A percentile compares a stretch with the other conserved stretches of the same genome.
Conservation (phyloP, 2,797 vertebrate species). For the Esox masquinongy region DNA sequence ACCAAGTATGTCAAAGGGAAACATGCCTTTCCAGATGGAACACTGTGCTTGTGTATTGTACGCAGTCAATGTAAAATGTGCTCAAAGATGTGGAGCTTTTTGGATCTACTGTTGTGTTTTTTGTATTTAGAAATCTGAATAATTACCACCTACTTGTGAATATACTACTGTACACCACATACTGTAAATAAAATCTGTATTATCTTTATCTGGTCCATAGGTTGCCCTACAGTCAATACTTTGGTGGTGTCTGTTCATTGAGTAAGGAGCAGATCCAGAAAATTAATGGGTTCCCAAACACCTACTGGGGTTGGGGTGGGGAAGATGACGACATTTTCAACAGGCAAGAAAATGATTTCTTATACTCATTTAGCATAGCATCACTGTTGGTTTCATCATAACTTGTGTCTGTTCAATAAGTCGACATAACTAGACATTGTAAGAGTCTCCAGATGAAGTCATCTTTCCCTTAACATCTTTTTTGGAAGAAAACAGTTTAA, state of each 20-base stretch:
- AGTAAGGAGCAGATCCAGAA: conserved; percentile 12
- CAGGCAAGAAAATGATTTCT: not conserved
- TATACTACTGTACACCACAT: too few species aligned
- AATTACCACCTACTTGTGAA: too few species aligned
- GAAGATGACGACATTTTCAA: conserved; percentile 24
- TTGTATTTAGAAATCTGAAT: too few species aligned
- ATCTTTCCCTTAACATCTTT: not conserved
- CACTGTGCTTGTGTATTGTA: too few species aligned
- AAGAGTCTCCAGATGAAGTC: not conserved
- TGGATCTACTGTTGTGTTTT: too few species aligned
- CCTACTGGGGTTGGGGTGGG: conserved; percentile 32
- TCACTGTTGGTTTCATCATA: not conserved
- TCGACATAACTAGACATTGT: not conserved
- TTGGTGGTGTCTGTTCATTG: conserved; percentile 11
- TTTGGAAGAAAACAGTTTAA: not conserved
- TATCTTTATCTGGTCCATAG: conserved; percentile 38
- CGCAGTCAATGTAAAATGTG: too few species aligned
- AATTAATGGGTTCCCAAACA: conserved; percentile 26
- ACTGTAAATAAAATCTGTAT: not conserved
- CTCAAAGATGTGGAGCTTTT: too few species aligned
- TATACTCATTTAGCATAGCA: not conserved
- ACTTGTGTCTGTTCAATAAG: not conserved
- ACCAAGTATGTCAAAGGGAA: too few species aligned
- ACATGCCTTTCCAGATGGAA: too few species aligned
- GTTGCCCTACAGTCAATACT: conserved; percentile 43